A percentile compares a stretch with the other conserved stretches of the same genome.
Conservation (phyloP, 2,797 vertebrate genomes). For the Pagetopsis macropterus region DNA sequence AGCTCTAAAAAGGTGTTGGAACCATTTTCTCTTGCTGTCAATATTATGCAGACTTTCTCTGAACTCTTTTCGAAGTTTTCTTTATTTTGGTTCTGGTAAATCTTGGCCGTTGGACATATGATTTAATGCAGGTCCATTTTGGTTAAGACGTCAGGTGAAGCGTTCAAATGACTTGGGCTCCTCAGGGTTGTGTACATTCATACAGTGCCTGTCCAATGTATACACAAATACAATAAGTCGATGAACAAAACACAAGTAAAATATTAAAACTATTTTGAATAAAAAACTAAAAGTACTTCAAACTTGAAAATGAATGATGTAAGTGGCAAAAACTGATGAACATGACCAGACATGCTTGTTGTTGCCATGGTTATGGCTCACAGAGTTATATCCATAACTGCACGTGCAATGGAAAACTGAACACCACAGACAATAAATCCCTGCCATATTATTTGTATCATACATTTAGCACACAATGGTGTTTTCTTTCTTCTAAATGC, state of each 20-base stretch:
- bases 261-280: neutral
- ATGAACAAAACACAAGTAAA: neutral
- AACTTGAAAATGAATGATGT: neutral
- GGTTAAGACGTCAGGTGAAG: conserved; percentile 12
- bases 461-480: too few relatives aligned
- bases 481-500: too few relatives aligned
- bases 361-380: conserved; percentile 3
- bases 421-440: neutral
- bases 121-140: conserved; percentile 5
- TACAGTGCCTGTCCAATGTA: too few relatives aligned
- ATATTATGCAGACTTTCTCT: neutral
- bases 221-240: too few relatives aligned
- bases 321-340: neutral
- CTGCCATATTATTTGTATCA: neutral
- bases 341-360: neutral
- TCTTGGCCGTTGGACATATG: conserved; percentile 8
- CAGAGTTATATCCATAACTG: neutral
- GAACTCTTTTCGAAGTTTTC: neutral
- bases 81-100: neutral
- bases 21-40: neutral
- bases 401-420: too few relatives aligned
- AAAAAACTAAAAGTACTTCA: neutral
- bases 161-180: neutral
- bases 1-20: neutral
- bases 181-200: neutral